Percentiles rank a stretch among this genome's conserved stretches.
These are phyloP conservation scores for Pollenia griseotomentosa DNA, from an alignment of 2,888 invertebrate species.

Conservation along the genomic window DNA sequence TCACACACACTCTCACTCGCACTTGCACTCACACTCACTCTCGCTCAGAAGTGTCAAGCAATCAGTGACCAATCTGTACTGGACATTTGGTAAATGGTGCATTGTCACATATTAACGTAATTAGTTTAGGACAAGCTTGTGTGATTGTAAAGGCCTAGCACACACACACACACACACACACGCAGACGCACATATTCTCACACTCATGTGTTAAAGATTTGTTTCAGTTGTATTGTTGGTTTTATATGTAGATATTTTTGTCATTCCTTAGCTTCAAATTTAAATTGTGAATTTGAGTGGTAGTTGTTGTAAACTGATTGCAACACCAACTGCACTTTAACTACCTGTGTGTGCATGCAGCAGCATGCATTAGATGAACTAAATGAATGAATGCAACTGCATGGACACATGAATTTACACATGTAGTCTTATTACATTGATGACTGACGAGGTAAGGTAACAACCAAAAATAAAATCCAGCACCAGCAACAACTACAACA, in stretches of 20 bases:
- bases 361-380: slow-evolving; percentile 39
- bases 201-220: slow-evolving; percentile 2
- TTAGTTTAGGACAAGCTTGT: slow-evolving; percentile 71
- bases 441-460: slow-evolving; percentile 30
- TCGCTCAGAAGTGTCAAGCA: slow-evolving; percentile 43
- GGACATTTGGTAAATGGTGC: slow-evolving; percentile 67
- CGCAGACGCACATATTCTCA: neutral
- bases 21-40: neutral
- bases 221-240: slow-evolving; percentile 46
- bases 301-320: slow-evolving; percentile 62
- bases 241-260: slow-evolving; percentile 19
- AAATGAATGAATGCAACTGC: slow-evolving; percentile 53
- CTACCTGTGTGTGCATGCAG: slow-evolving; percentile 58
- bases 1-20: neutral
- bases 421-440: slow-evolving; percentile 47
- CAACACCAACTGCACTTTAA: slow-evolving; percentile 60
- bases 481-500: neutral
- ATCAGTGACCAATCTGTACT: slow-evolving; percentile 66
- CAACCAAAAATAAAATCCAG: neutral
- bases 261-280: slow-evolving; percentile 27
- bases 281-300: slow-evolving; percentile 67
- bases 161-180: neutral
- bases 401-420: slow-evolving; percentile 28
- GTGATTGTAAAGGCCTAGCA: neutral
- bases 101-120: slow-evolving; percentile 75